Percentiles rank a stretch among this genome's conserved stretches.
phyloP scores from a whole-genome alignment of 2,888 invertebrate species.

The Endotricha flammealis region DNA sequence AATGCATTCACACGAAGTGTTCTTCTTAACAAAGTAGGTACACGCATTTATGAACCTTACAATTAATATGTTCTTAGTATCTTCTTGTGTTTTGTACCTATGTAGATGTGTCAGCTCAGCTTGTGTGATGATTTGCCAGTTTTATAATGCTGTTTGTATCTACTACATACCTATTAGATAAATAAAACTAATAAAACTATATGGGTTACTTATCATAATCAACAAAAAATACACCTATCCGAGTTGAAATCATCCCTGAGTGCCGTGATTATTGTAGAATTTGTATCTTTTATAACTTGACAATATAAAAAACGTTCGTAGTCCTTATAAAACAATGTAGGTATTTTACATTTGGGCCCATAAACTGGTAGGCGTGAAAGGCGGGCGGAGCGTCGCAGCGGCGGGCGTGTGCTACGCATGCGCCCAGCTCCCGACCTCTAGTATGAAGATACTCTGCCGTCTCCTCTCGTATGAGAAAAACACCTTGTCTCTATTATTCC shows the following conservation, averaged over 20 bases:
- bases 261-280: no score
- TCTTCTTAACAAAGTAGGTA: conserved; percentile 7
- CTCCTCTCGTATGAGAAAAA: conserved; percentile 35
- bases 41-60: conserved; percentile 26
- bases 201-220: no score
- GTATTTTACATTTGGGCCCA: conserved; percentile 45
- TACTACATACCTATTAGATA: conserved; percentile 6
- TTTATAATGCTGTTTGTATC: conserved; percentile 45
- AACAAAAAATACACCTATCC: no score
- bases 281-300: no score
- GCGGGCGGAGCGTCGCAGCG: conserved; percentile 59
- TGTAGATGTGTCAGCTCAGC: conserved; percentile 57
- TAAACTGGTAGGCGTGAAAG: conserved; percentile 67
- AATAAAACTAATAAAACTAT: no score
- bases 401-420: conserved; percentile 68
- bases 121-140: conserved; percentile 66
- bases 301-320: no score
- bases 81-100: conserved; percentile 51
- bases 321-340: no score
- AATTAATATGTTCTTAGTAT: conserved; percentile 42
- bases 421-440: conserved; percentile 42
- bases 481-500: conserved; percentile 52
- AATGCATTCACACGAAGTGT: not conserved
- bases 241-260: no score
- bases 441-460: conserved; percentile 36